Evolutionary conservation across 2,888 invertebrate species (phyloP), one percentile per base, ranked within the genome.

Genomic region (Ophion obscuratus): DNA sequence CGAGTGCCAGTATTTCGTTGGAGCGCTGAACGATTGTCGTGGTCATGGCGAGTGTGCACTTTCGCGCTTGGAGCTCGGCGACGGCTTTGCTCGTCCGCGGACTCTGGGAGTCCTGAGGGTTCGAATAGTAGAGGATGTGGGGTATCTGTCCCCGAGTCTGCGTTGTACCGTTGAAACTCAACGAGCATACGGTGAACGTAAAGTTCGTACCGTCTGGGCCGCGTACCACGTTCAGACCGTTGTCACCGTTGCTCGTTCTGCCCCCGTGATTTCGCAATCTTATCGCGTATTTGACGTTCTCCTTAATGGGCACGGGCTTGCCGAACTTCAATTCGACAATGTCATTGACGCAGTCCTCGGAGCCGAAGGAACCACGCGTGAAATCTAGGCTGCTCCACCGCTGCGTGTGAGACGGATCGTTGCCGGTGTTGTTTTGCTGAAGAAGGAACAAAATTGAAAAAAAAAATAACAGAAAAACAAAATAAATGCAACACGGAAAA

Each of bases 61-160:
- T 96, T 77, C 96, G 94, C 0, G 97, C 96, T 93, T 97, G 96
- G 70, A 95, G 94, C 91, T 96, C 96, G 1, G 95, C 95, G 87
- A 96, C 94, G 17, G 95, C 95, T 91, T 95, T 95, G 89, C 95
- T 95, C 71, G 95, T 95, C 87, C 95, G 95, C 81, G 95, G 95
- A 47, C 94, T 95, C 87, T 95, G 95, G 0, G 95, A 95, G 88
- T 96, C 96, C 91, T 95, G 95, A 5, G 96, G 96, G 88, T 96
- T 95, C 96, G 97, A 97, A 94, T 96, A 98, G 92, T 99, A 99
- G 20, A 99, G 95, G 71, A 99, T 96, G 91, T 97, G 97, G 0
- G 99, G 99, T 91, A 99, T 96, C 95, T 99, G 99, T 11, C 99
- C 99, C 78, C 99, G 96, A 0, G 97, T 97, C 87, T 98, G 96